These are phyloP conservation scores for Tillus elongatus DNA, from an alignment of 2,888 invertebrate species.

Conservation along the genomic window DNA sequence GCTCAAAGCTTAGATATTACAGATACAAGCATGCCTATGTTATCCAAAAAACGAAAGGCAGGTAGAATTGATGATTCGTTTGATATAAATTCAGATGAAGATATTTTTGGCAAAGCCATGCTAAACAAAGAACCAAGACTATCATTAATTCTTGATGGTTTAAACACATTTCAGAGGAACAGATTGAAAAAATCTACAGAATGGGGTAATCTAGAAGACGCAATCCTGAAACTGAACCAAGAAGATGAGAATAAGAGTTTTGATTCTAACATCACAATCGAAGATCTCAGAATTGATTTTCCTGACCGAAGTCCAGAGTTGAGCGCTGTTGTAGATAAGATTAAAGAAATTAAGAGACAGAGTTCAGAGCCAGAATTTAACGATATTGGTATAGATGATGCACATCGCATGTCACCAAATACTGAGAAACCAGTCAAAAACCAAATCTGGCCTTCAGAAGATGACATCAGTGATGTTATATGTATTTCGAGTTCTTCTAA, in stretches of 20 bases:
- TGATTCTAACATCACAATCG: conserved; percentile 16
- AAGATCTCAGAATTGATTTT: conserved; percentile 23
- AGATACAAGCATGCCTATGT: conserved; percentile 38
- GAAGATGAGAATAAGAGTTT: conserved; percentile 26
- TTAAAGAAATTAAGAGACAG: conserved; percentile 36
- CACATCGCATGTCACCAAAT: conserved; percentile 15
- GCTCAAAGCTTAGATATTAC: conserved; percentile 75
- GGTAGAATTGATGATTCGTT: conserved; percentile 35
- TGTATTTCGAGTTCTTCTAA: neutral
- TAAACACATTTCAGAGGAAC: conserved; percentile 58
- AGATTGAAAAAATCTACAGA: conserved; percentile 65
- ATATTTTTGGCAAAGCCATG: conserved; percentile 40
- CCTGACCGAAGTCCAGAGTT: conserved; percentile 31
- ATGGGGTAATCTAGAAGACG: conserved; percentile 68
- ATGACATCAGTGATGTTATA: conserved; percentile 1
- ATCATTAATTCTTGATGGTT: conserved; percentile 54
- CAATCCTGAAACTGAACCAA: conserved; percentile 50
- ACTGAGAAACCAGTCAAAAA: conserved; percentile 11
- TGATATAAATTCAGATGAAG: conserved; percentile 40
- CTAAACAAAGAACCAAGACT: conserved; percentile 51
- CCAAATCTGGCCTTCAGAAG: conserved; percentile 12
- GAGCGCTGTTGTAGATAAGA: conserved; percentile 36
- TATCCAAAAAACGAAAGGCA: conserved; percentile 56
- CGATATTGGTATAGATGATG: neutral
- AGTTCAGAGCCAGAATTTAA: conserved; percentile 15